phyloP scores from a whole-genome alignment of 2,888 invertebrate species.

The Gastracanthus pulcherrimus region DNA sequence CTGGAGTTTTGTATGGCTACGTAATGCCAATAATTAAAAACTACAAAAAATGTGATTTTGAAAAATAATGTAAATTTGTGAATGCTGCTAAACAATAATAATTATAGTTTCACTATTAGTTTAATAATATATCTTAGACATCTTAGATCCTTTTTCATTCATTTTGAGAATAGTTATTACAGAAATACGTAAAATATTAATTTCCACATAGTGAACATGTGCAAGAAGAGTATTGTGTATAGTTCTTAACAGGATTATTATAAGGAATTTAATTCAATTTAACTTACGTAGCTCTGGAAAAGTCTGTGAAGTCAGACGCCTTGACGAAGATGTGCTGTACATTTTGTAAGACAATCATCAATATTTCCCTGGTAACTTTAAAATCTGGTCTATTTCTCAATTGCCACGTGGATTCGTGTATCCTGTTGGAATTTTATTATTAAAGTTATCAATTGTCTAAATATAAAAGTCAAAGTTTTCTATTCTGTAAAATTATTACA shows the following conservation, averaged over 20 bases:
- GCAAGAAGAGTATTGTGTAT: too few relatives aligned
- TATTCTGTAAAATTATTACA: neutral
- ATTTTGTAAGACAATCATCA: constrained; percentile 96
- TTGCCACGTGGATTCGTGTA: constrained; percentile 91
- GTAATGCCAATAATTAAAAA: too few relatives aligned
- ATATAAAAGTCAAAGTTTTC: neutral
- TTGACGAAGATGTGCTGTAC: constrained; percentile 89
- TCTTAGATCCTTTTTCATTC: neutral
- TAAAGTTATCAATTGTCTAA: neutral
- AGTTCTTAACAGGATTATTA: too few relatives aligned
- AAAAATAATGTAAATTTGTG: too few relatives aligned
- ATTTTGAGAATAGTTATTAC: neutral
- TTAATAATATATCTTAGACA: too few relatives aligned
- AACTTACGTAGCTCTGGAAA: constrained; percentile 80
- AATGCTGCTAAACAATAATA: too few relatives aligned
- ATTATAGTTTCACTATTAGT: too few relatives aligned
- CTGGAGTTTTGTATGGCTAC: too few relatives aligned
- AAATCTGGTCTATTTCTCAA: constrained; percentile 80
- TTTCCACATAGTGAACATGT: too few relatives aligned
- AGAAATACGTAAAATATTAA: too few relatives aligned
- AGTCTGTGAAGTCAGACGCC: constrained; percentile 83
- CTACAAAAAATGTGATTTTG: too few relatives aligned
- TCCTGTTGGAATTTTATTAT: constrained; percentile 74
- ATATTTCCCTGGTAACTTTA: constrained; percentile 84
- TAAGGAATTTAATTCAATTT: too few relatives aligned